Percentiles rank a stretch among this genome's conserved stretches.
Evolutionary conservation across 2,113 vertebrate genomes (phyloP).

Genomic region (Aldabrachelys gigantea): DNA sequence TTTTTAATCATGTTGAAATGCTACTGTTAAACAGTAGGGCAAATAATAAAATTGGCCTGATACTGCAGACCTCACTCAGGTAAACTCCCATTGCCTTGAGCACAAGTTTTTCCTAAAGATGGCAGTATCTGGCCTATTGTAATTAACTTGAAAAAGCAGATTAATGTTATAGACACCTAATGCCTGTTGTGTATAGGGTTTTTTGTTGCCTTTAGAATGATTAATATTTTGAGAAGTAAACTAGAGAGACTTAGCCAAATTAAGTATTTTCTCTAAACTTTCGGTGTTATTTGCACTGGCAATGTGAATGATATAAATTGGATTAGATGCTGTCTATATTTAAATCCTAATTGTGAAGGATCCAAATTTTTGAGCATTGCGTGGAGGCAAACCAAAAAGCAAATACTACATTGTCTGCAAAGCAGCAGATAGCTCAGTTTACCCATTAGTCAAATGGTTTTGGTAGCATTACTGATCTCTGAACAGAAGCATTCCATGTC

Average conservation of each 20-base stretch:
- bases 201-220: slow-evolving; percentile 50
- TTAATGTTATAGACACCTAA: slow-evolving; percentile 30
- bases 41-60: not conserved
- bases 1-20: slow-evolving; percentile 8
- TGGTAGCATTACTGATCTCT: slow-evolving; percentile 49
- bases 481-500: not conserved
- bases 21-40: not conserved
- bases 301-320: slow-evolving; percentile 69
- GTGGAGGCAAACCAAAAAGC: slow-evolving; percentile 43
- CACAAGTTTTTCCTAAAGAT: not conserved
- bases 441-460: slow-evolving; percentile 46
- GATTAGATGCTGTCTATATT: slow-evolving; percentile 68
- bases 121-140: not conserved
- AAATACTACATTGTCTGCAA: slow-evolving; percentile 54
- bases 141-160: slow-evolving; percentile 56
- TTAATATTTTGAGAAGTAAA: slow-evolving; percentile 68
- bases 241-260: slow-evolving; percentile 72
- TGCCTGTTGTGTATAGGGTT: slow-evolving; percentile 40
- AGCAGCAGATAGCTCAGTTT: slow-evolving; percentile 50
- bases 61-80: not conserved
- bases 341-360: slow-evolving; percentile 54
- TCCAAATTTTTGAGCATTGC: slow-evolving; percentile 55
- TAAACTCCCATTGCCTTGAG: slow-evolving; percentile 11
- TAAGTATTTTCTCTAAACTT: slow-evolving; percentile 73
- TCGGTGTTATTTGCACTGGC: slow-evolving; percentile 56